Evolutionary conservation across 2,888 invertebrate species (phyloP), one percentile per base, ranked within the genome.

Genomic region (Digitonthophagus gazella): DNA sequence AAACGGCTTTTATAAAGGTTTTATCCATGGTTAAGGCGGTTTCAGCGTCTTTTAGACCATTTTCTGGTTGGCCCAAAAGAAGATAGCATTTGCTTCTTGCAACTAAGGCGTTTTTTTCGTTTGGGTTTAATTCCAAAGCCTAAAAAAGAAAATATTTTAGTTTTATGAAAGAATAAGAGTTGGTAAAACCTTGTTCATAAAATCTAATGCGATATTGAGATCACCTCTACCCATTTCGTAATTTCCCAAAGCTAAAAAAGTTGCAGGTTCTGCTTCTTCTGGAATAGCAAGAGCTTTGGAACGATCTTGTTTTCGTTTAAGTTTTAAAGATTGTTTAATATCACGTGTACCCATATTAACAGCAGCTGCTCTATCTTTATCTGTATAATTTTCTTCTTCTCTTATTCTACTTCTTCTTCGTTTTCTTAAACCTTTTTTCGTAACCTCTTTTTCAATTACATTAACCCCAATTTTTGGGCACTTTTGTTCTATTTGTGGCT

Each of bases 81-180:
- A 97, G 85, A 80, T 93, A 91, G 80, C 97, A 97, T 81, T 92
- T 93, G 80, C 96, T 95, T 67, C 97, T 88, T 0, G 95, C 91
- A 5, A 97, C 93, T 72, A 96, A 85, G 0, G 95, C 95, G 73
- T 92, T 91, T 76, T 93, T 92, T 77, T 97, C 95, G 71, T 89
- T 89, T 14, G 92, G 91, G 76, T 93, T 93, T 67, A 96, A 82
- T 75, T 96, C 95, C 71, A 97, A 85, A 0, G 97, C 96, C 95
- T 95, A 84, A 14, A 87, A 87, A 71, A 72, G 73, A 70, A 61
- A 61, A 16, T 61, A 3, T 18, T 6, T 58, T 58, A 6, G 18
- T 18, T 61, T 6, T 61, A n/a, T 11, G 11, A 57, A 6, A 15
- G 4, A 57, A 57, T 61, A 61, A 8, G 15, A 18, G 61, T 61